Evolutionary conservation across 1,140 invertebrate species (phyloP).

Genomic region (Lasioglossum albipes): DNA sequence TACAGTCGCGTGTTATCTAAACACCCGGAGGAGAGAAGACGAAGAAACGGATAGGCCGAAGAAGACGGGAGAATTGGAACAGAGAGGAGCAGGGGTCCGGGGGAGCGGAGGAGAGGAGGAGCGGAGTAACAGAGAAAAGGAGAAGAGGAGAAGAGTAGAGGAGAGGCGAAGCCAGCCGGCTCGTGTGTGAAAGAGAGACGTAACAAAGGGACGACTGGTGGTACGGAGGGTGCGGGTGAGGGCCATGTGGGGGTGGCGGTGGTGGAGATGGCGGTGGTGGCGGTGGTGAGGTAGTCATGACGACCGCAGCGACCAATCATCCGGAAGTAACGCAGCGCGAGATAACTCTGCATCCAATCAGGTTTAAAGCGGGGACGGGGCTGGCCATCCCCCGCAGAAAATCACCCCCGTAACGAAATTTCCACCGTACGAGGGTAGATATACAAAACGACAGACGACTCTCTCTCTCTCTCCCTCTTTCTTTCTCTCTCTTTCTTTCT

Average conservation of each 20-base stretch:
- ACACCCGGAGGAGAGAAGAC: slow-evolving; percentile 21
- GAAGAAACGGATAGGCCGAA: slow-evolving; percentile 35
- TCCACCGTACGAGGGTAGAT: slow-evolving; percentile 67
- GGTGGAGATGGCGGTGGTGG: slow-evolving; percentile 64
- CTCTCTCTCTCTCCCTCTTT: slow-evolving; percentile 36
- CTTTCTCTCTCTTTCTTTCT: background rate
- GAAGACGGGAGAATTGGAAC: slow-evolving; percentile 41
- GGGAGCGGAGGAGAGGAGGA: slow-evolving; percentile 10
- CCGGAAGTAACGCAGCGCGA: slow-evolving; percentile 80
- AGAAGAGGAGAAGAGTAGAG: background rate
- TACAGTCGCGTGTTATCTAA: slow-evolving; percentile 48
- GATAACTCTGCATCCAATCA: slow-evolving; percentile 81
- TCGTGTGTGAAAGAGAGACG: slow-evolving; percentile 26
- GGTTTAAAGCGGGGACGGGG: slow-evolving; percentile 76
- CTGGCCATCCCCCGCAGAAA: slow-evolving; percentile 70
- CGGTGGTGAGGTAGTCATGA: slow-evolving; percentile 79
- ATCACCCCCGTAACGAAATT: slow-evolving; percentile 68
- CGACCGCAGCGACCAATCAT: slow-evolving; percentile 80
- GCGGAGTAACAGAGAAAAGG: slow-evolving; percentile 8
- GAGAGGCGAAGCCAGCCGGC: no score
- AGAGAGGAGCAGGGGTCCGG: background rate
- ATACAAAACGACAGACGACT: slow-evolving; percentile 66
- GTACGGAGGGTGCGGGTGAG: slow-evolving; percentile 42
- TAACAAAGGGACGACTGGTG: slow-evolving; percentile 40
- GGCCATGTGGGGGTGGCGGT: slow-evolving; percentile 71